Evolutionary conservation across 1,140 invertebrate genomes (phyloP).

Genomic region (Nasonia vitripennis): DNA sequence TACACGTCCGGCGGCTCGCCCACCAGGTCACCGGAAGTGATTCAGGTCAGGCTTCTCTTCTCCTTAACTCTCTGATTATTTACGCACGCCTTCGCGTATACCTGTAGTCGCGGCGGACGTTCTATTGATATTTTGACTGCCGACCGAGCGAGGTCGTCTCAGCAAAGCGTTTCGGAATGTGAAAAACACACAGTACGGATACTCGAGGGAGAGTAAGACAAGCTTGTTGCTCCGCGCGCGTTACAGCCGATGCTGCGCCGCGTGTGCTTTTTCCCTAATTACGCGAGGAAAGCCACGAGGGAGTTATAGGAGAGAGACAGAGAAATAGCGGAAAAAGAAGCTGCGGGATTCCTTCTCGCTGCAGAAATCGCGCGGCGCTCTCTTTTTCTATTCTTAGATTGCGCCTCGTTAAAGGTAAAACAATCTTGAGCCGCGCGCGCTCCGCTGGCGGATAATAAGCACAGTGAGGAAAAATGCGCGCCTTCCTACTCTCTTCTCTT

Average conservation of each 20-base stretch:
- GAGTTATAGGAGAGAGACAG: not conserved
- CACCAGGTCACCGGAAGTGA: conserved; percentile 62
- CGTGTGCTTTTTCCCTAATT: conserved; percentile 18
- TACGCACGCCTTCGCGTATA: too few species aligned
- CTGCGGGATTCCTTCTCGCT: conserved; percentile 7
- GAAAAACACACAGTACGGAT: too few species aligned
- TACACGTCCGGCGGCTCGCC: conserved; percentile 56
- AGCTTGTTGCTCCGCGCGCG: not conserved
- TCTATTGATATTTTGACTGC: too few species aligned
- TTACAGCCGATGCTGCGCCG: not conserved
- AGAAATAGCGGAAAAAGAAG: too few species aligned
- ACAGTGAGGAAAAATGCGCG: conserved; percentile 1
- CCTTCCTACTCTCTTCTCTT: not conserved
- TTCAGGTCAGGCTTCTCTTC: conserved; percentile 59
- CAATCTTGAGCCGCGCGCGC: conserved; percentile 25
- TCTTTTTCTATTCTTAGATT: conserved; percentile 49
- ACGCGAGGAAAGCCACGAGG: not conserved
- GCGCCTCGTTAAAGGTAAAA: conserved; percentile 49
- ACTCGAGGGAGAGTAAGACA: too few species aligned
- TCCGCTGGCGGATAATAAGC: conserved; percentile 21
- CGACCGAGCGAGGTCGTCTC: too few species aligned
- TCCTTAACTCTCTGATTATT: not conserved
- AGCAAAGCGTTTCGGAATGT: too few species aligned
- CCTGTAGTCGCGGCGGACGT: too few species aligned
- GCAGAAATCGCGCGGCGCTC: conserved; percentile 24